phyloP scores from a whole-genome alignment of 2,888 invertebrate species.

The Spilarctia lutea region DNA sequence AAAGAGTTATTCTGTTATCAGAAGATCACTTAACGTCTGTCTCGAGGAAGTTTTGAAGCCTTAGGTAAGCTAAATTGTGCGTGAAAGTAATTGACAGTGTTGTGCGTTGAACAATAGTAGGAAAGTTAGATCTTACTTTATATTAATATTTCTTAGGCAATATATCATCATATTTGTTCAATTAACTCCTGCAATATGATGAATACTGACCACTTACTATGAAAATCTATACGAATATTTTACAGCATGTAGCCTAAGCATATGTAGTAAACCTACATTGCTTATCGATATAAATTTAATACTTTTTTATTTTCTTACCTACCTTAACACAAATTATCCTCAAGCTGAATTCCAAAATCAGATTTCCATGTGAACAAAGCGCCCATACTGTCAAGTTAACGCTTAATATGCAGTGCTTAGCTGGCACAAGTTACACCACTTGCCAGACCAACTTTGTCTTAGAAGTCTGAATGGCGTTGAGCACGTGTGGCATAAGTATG shows the following conservation, averaged over 20 bases:
- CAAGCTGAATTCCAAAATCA: background rate
- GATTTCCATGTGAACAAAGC: constrained; percentile 5
- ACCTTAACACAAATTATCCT: background rate
- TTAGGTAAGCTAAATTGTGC: background rate
- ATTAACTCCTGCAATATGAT: too few relatives aligned
- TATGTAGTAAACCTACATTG: too few relatives aligned
- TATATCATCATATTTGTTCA: too few relatives aligned
- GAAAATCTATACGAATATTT: too few relatives aligned
- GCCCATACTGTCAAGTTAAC: constrained; percentile 18
- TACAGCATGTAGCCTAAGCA: too few relatives aligned
- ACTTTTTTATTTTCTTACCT: background rate
- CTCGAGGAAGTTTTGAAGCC: background rate
- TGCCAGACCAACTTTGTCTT: constrained; percentile 24
- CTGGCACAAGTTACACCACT: constrained; percentile 6
- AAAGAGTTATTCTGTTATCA: background rate
- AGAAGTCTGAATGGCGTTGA: constrained; percentile 11
- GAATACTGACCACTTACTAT: too few relatives aligned
- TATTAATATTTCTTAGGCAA: too few relatives aligned
- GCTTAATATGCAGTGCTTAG: constrained; percentile 21
- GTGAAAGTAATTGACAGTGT: background rate
- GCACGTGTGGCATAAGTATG: constrained; percentile 13
- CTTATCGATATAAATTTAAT: too few relatives aligned
- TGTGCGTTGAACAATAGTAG: too few relatives aligned
- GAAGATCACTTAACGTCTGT: background rate
- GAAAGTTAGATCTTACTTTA: too few relatives aligned